Base-by-base conservation (phyloP, 2,797 vertebrate genomes). In the Macropus fuliginosus region DNA sequence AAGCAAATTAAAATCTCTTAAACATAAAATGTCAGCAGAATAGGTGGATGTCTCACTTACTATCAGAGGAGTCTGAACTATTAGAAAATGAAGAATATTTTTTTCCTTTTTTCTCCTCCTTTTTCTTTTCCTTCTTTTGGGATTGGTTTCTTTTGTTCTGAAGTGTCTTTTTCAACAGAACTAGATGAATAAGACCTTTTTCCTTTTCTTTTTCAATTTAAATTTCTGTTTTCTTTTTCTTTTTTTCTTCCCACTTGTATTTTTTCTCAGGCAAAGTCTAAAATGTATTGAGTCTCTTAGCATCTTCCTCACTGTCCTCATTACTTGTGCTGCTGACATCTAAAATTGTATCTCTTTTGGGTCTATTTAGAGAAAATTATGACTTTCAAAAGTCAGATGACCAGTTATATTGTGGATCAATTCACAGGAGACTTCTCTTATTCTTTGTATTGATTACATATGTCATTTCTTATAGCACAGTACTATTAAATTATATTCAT, bases 311-410 rank as follows among this genome's bases (percentile, higher is more conserved):
- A 6, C 99, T 99, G 97, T 99, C 99, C 97, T 99, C 99, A 40
- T 98, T 99, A 98, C 99, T 99, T 90, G 99, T 99, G 98, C 99
- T 99, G 98, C 99, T 99, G 34, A 99, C 99, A 81, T 99, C 99
- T 98, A 99, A 98, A 95, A 99, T 99, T 6, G 99, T 99, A 98
- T 99, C 99, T 97, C 99, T 99, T 97, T 99, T 99, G 8, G 99
- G 96, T 99, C 99, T 92, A 99, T 99, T 55, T 99, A 98, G 92
- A 99, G 99, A 98, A 99, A 99, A 98, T 99, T 99, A 96, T 99
- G 98, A 96, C 99, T 99, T 98, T 99, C 99, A 94, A 99, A 99
- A 0, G 99, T 99, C 97, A 99, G 98, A 96, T 99, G 99, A 59
- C 99, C 99, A 89, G 18, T 8, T 66, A 66, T 34, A 74, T 21